A percentile compares a stretch with the other conserved stretches of the same genome.
phyloP scores from a whole-genome alignment of 2,888 invertebrate genomes.

The Prosapia bicincta region DNA sequence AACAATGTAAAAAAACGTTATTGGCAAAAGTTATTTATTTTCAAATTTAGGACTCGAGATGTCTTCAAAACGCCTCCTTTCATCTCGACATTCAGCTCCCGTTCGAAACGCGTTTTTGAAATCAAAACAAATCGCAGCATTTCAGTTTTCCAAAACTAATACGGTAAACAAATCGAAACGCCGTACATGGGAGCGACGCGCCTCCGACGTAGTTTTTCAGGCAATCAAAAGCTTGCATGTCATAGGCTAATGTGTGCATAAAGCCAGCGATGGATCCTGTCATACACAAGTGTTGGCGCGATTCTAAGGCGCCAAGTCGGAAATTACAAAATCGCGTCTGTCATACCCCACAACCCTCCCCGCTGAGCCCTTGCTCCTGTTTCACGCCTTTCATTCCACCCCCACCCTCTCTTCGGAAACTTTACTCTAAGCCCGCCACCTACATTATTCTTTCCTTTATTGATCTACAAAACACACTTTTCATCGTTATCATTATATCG shows the following conservation, averaged over 20 bases:
- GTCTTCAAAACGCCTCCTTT: too few species aligned
- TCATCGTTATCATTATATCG: not conserved
- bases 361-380: constrained; percentile 33
- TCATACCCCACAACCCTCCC: constrained; percentile 51
- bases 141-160: not conserved
- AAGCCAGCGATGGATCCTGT: constrained; percentile 28
- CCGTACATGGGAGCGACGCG: not conserved
- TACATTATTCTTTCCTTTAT: not conserved
- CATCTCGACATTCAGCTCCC: too few species aligned
- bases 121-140: not conserved
- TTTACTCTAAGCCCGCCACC: not conserved
- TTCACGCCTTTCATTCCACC: constrained; percentile 22
- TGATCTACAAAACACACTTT: not conserved
- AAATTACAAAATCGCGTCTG: constrained; percentile 51
- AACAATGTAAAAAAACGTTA: too few species aligned
- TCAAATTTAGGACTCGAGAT: too few species aligned
- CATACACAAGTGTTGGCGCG: constrained; percentile 23
- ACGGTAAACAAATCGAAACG: not conserved
- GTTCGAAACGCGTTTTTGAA: not conserved
- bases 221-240: not conserved
- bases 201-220: constrained; percentile 8
- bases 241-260: constrained; percentile 26
- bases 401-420: constrained; percentile 12
- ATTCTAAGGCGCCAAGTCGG: constrained; percentile 50
- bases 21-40: too few species aligned